These are phyloP conservation scores for Malthinus seriepunctatus DNA, from an alignment of 2,888 invertebrate genomes.

Conservation along the genomic window DNA sequence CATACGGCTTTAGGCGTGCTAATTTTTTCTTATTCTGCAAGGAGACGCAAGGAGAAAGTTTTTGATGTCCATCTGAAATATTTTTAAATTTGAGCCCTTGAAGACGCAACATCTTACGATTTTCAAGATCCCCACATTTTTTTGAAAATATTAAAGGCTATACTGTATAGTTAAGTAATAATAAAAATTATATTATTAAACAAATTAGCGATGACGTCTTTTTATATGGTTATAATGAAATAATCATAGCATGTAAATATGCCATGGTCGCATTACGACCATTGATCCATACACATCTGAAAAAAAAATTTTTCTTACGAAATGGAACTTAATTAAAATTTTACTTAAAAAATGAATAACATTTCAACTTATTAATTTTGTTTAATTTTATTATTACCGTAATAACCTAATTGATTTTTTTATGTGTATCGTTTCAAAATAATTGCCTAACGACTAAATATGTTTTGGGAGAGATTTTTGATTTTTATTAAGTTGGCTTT, in stretches of 20 bases:
- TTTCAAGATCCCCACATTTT: too few species aligned
- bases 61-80: too few species aligned
- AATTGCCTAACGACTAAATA: not conserved
- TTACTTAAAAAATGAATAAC: too few species aligned
- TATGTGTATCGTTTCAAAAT: not conserved
- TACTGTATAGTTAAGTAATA: not conserved
- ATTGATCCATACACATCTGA: slow-evolving; percentile 4
- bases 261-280: slow-evolving; percentile 6
- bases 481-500: too few species aligned
- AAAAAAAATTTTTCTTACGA: not conserved
- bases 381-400: not conserved
- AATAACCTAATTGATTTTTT: not conserved
- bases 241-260: slow-evolving; percentile 8
- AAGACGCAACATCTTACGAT: too few species aligned
- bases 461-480: not conserved
- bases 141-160: too few species aligned
- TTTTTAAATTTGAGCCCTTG: too few species aligned
- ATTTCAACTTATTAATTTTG: not conserved
- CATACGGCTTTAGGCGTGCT: too few species aligned
- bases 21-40: too few species aligned
- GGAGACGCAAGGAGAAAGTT: too few species aligned
- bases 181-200: not conserved
- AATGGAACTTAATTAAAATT: not conserved
- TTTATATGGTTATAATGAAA: slow-evolving; percentile 4
- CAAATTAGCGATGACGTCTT: not conserved